Evolutionary conservation across 2,797 vertebrate genomes (phyloP).

Genomic region (Etheostoma nigrum): DNA sequence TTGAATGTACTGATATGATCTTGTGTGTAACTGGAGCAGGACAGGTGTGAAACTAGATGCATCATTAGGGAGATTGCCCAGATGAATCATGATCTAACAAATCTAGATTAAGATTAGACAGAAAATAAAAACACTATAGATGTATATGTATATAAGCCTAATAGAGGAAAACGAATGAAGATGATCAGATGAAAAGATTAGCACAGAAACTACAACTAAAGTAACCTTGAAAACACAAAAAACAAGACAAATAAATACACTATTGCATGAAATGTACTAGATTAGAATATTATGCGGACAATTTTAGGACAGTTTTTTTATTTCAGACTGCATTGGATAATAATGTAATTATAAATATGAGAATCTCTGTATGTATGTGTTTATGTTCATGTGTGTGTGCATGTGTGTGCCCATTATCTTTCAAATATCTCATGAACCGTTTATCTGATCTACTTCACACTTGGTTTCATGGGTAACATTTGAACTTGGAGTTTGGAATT

Average conservation of each 20-base stretch:
- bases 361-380: too few relatives aligned
- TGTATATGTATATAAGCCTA: background rate
- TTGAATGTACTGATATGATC: background rate
- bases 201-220: background rate
- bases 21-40: slow-evolving; percentile 3
- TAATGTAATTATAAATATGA: background rate
- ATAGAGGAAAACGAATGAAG: background rate
- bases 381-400: too few relatives aligned
- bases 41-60: background rate
- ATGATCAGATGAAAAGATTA: background rate
- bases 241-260: background rate
- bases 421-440: too few relatives aligned
- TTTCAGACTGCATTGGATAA: background rate
- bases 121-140: background rate
- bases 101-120: background rate
- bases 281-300: background rate
- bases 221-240: background rate
- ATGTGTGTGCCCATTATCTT: too few relatives aligned
- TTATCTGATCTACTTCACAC: too few relatives aligned
- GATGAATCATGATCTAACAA: background rate
- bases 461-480: too few relatives aligned
- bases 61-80: background rate
- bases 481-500: too few relatives aligned
- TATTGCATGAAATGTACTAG: background rate
- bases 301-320: background rate